These are phyloP conservation scores for Solenopsis invicta DNA, from an alignment of 1,140 invertebrate genomes.

Conservation along the genomic window DNA sequence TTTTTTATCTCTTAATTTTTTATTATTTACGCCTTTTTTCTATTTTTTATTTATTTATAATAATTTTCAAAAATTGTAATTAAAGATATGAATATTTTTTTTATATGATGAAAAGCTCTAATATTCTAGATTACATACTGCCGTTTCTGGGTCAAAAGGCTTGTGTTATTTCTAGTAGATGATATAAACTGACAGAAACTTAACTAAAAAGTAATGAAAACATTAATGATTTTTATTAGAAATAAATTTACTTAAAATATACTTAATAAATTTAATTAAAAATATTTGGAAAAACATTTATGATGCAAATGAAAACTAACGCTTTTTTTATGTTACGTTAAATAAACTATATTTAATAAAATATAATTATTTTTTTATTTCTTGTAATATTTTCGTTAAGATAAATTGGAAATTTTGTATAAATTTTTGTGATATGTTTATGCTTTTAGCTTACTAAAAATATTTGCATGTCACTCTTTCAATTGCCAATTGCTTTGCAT, in stretches of 20 bases:
- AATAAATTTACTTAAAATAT: not conserved
- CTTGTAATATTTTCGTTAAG: not conserved
- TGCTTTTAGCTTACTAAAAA: conserved; percentile 42
- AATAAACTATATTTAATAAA: conserved; percentile 2
- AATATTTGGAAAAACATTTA: not conserved
- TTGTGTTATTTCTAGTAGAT: too few species aligned
- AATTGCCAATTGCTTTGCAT: conserved; percentile 75
- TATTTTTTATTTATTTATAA: not conserved
- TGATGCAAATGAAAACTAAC: not conserved
- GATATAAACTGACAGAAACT: not conserved
- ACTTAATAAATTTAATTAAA: too few species aligned
- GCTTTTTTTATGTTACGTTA: not conserved
- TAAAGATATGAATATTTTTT: not conserved
- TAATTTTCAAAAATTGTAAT: not conserved
- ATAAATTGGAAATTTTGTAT: not conserved
- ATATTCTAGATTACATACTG: not conserved
- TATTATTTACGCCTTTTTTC: not conserved
- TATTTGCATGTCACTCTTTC: not conserved
- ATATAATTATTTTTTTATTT: not conserved
- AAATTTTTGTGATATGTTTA: not conserved
- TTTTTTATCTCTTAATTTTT: too few species aligned
- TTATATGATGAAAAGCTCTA: not conserved
- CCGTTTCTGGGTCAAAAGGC: too few species aligned
- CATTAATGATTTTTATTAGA: not conserved
- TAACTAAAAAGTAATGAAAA: not conserved